Percentiles rank a stretch among this genome's conserved stretches.
Evolutionary conservation across 1,140 invertebrate genomes (phyloP).

Genomic region (Papilio xuthus): DNA sequence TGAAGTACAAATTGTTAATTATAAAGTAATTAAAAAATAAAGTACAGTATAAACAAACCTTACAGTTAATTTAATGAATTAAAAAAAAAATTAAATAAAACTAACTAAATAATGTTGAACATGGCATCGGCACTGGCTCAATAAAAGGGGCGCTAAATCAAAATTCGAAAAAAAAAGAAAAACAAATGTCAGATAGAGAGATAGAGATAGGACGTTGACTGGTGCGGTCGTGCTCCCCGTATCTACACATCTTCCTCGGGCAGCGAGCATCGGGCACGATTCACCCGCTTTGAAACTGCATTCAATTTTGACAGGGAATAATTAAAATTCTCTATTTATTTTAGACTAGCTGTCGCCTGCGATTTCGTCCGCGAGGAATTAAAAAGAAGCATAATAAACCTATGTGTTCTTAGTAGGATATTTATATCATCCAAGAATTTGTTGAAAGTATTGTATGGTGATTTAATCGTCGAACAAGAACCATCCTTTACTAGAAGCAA

Average conservation of each 20-base stretch:
- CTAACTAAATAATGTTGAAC: slow-evolving; percentile 28
- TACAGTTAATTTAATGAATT: neutral
- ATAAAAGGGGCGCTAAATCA: slow-evolving; percentile 32
- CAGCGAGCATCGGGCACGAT: neutral
- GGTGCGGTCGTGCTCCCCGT: slow-evolving; percentile 23
- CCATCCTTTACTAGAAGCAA: too few species aligned
- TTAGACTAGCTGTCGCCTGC: too few species aligned
- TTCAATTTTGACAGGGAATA: slow-evolving; percentile 28
- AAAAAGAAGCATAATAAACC: too few species aligned
- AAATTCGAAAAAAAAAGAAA: slow-evolving; percentile 32
- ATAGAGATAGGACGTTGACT: slow-evolving; percentile 29
- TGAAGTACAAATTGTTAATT: neutral
- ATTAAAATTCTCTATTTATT: slow-evolving; percentile 27
- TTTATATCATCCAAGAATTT: slow-evolving; percentile 3
- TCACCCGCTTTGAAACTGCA: slow-evolving; percentile 5
- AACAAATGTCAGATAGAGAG: slow-evolving; percentile 33
- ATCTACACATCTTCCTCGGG: slow-evolving; percentile 28
- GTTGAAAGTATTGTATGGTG: neutral
- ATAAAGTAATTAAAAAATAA: too few species aligned
- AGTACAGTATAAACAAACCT: neutral
- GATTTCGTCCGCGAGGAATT: too few species aligned
- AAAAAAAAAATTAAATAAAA: neutral
- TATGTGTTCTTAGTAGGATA: too few species aligned
- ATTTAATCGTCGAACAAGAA: too few species aligned
- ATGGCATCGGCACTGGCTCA: slow-evolving; percentile 18